Evolutionary conservation across 2,113 vertebrate genomes (phyloP).

Genomic region (Vanacampus margaritifer): DNA sequence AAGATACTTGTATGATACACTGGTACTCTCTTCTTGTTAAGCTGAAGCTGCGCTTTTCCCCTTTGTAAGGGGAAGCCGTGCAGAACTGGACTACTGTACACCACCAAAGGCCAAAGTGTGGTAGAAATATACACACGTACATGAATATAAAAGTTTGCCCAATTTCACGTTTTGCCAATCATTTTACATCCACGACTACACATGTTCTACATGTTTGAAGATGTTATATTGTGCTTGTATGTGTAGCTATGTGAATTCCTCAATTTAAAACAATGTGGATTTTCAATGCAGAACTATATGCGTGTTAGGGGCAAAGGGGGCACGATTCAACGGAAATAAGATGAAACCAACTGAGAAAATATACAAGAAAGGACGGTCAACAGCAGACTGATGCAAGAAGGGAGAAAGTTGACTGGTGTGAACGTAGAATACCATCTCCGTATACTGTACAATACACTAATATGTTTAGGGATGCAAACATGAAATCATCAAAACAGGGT

Average conservation of each 20-base stretch:
- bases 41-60: slow-evolving; percentile 48
- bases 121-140: slow-evolving; percentile 72
- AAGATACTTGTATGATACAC: slow-evolving; percentile 52
- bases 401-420: slow-evolving; percentile 33
- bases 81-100: slow-evolving; percentile 57
- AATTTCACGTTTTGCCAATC: slow-evolving; percentile 29
- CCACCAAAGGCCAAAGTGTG: slow-evolving; percentile 63
- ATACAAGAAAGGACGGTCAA: slow-evolving; percentile 64
- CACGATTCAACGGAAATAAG: slow-evolving; percentile 32
- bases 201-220: slow-evolving; percentile 31
- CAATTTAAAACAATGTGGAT: slow-evolving; percentile 53
- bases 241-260: slow-evolving; percentile 47
- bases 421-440: slow-evolving; percentile 61
- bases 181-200: slow-evolving; percentile 35
- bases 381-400: slow-evolving; percentile 43
- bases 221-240: slow-evolving; percentile 72
- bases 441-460: slow-evolving; percentile 67
- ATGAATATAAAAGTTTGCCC: slow-evolving; percentile 70
- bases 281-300: slow-evolving; percentile 49
- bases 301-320: slow-evolving; percentile 31
- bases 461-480: slow-evolving; percentile 49
- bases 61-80: slow-evolving; percentile 43
- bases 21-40: slow-evolving; percentile 66
- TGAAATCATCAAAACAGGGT: slow-evolving; percentile 44
- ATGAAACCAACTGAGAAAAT: slow-evolving; percentile 45